Conservation (phyloP, 2,888 invertebrate genomes). For the Euzetes globulus region DNA sequence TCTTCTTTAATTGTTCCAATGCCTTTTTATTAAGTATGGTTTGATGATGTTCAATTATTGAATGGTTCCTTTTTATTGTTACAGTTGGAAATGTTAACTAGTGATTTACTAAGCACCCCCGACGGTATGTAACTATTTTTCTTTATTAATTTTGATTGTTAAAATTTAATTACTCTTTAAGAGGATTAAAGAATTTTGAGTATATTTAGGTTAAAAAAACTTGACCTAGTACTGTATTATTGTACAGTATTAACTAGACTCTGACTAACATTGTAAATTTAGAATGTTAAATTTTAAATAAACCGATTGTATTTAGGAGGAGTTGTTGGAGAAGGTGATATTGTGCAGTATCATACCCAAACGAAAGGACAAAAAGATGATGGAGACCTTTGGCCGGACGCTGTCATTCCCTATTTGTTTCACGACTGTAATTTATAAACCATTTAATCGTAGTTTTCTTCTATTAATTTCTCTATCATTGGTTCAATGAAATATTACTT, state of each 20-base stretch:
- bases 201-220: no score
- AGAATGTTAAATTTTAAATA: neutral
- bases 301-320: neutral
- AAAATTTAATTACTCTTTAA: no score
- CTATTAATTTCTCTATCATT: neutral
- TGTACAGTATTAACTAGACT: no score
- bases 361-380: neutral
- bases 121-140: neutral
- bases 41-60: no score
- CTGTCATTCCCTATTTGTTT: neutral
- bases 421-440: neutral
- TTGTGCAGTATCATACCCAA: neutral
- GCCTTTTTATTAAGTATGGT: no score
- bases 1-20: no score
- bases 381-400: conserved; percentile 5
- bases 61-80: no score
- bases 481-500: neutral
- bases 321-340: neutral
- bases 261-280: neutral
- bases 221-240: no score
- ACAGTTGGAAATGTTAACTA: neutral
- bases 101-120: neutral
- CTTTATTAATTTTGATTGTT: neutral
- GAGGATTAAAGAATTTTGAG: no score
- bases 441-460: no score